Base-by-base conservation (phyloP, 2,113 vertebrate species). In the Astatoreochromis straeleni region DNA sequence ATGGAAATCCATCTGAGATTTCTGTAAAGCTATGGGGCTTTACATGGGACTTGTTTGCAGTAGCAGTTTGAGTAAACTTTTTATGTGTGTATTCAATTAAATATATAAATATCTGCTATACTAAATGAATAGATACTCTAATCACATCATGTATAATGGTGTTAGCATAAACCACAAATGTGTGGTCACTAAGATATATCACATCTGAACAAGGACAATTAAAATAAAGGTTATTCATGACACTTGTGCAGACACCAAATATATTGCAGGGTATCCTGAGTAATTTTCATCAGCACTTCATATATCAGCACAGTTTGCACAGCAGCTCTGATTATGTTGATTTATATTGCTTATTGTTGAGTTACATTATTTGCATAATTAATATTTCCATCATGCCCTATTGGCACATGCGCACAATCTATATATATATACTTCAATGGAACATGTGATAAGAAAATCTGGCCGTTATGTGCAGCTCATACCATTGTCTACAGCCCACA, bases 401-500 rank as follows among this genome's bases (percentile, higher is more conserved):
- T 49, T 12, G 45, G 45, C 17, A 78, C 45, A 78, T 78, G 8
- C 3, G 7, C 45, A 31, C 17, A 33, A n/a, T 49, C 26, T 5
- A 10, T n/a, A n/a, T 5, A 10, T n/a, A n/a, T n/a, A 49, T 78
- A 75, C 9, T 19, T 47, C 42, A 58, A 9, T 35, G 54, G 17
- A 49, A 49, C 38, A 47, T 78, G 8, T 60, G 24, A 42, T 31
- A 31, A 78, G 45, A 31, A 78, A 78, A 33, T 78, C 45, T 68
- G 21, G 17, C 5, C 29, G 55, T 14, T 57, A 9, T 79, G 14
- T 83, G 16, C 7, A 29, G 13, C 42, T 10, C 97, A 96, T 85
- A 99, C 99, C 97, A 55, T 99, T 99, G 96, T 99, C 99, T 31
- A 99, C 96, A 85, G 98, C 98, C 99, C 99, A 99, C 98, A 99